Base-by-base conservation (phyloP, 2,113 vertebrate species). In the Malaclemys terrapin region DNA sequence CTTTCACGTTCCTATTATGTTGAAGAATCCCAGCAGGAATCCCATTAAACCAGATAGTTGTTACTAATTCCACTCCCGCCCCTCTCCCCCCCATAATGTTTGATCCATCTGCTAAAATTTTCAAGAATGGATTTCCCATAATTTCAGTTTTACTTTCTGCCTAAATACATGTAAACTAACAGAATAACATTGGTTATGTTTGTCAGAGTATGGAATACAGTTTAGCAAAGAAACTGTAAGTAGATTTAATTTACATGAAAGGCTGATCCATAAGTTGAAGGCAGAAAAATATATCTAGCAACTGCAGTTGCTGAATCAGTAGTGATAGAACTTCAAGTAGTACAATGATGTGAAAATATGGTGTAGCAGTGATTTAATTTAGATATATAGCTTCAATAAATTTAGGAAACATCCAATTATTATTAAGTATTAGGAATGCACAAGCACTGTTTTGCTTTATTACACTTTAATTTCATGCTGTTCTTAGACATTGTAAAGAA, bases 171-270 rank as follows among this genome's bases (percentile, higher is more conserved):
- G 69, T 89, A 53, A 93, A 80, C 76, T 85, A 35, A 17, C 69
- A 49, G 2, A 50, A 84, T 82, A 85, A 38, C 59, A 89, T 94
- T 81, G 86, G 87, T 89, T 88, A 20, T 86, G 83, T 88, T 53
- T 56, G 59, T 90, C 85, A 62, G 75, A 93, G 20, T 65, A 35
- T 72, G 17, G n/a, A 85, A 90, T 90, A 52, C 10, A 80, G n/a
- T 88, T 93, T 53, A 93, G 56, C 29, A 91, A 78, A 92, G 76
- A 90, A 92, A 50, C 59, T 84, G 49, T 94, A 62, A 84, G 53
- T 86, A 56, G 22, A 82, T 92, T 84, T 86, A 97, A 88, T 91
- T 90, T 29, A 50, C 53, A 29, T 49, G 94, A 72, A 84, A 93
- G 54, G 56, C 47, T 42, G 29, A 25, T 85, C 87, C 8, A 2